A percentile compares a stretch with the other conserved stretches of the same genome.
Conservation (phyloP, 2,888 invertebrate genomes). For the Drosophila rubida region DNA sequence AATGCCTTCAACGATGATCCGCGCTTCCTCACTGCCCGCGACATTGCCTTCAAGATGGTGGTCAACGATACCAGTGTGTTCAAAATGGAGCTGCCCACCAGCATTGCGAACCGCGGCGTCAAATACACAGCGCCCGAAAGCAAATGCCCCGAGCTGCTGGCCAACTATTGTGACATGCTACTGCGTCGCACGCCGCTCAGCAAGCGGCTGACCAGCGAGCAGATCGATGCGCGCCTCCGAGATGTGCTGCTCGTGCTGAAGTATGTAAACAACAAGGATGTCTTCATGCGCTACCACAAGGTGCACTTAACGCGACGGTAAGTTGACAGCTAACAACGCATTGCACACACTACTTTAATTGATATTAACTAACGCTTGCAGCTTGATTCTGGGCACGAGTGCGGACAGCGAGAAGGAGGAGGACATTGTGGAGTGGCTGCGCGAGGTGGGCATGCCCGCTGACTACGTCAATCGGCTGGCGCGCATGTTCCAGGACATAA, state of each 20-base stretch:
- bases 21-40: conserved; percentile 97
- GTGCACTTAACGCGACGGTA: conserved; percentile 95
- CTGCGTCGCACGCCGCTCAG: conserved; percentile 97
- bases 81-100: conserved; percentile 88
- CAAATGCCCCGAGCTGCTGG: conserved; percentile 98
- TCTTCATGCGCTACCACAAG: conserved; percentile 99
- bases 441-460: conserved; percentile 99
- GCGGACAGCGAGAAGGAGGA: conserved; percentile 99
- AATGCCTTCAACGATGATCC: conserved; percentile 99
- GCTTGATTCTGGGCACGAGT: conserved; percentile 98
- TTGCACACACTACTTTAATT: background rate
- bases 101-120: conserved; percentile 87
- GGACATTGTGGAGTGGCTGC: conserved; percentile 98
- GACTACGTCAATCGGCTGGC: conserved; percentile 99
- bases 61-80: conserved; percentile 99
- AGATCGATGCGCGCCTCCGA: conserved; percentile 96
- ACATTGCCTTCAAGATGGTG: conserved; percentile 98
- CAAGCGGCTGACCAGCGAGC: conserved; percentile 97
- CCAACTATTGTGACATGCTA: conserved; percentile 99
- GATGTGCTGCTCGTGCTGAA: conserved; percentile 98
- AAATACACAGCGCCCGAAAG: conserved; percentile 95
- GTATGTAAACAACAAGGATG: conserved; percentile 99
- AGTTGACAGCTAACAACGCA: conserved; percentile 10
- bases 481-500: conserved; percentile 99
- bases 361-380: conserved; percentile 34